phyloP scores from a whole-genome alignment of 1,140 invertebrate genomes.

The Forficula auricularia region DNA sequence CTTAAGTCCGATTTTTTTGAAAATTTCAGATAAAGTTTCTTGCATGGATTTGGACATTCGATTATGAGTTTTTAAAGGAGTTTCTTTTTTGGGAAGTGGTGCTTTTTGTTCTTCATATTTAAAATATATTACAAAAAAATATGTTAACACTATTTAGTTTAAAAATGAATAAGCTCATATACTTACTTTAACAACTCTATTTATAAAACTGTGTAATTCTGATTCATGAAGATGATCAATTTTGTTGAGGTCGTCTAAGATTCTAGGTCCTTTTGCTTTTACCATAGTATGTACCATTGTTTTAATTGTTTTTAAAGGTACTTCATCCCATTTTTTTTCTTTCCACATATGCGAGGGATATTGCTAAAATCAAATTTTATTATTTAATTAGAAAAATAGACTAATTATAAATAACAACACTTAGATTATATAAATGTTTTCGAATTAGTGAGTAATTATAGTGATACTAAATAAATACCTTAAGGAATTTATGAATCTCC shows the following conservation, averaged over 20 bases:
- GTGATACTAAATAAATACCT: conserved; percentile 17
- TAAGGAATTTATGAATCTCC: conserved; percentile 72
- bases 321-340: conserved; percentile 45
- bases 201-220: conserved; percentile 39
- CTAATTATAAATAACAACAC: too few species aligned
- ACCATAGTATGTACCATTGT: conserved; percentile 76
- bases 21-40: conserved; percentile 73
- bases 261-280: conserved; percentile 53
- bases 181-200: not conserved
- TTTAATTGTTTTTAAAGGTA: conserved; percentile 73
- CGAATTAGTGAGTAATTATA: too few species aligned
- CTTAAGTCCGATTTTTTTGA: conserved; percentile 79
- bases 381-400: too few species aligned
- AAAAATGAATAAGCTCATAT: too few species aligned
- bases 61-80: conserved; percentile 23
- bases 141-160: conserved; percentile 9
- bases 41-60: conserved; percentile 53
- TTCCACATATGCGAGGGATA: conserved; percentile 69
- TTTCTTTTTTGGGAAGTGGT: conserved; percentile 19
- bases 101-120: conserved; percentile 21
- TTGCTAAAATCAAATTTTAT: too few species aligned
- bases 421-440: too few species aligned
- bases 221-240: conserved; percentile 64
- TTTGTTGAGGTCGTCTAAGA: conserved; percentile 57
- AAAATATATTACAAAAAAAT: conserved; percentile 23